phyloP scores from a whole-genome alignment of 2,797 vertebrate species.

The Sebastes nivosus region DNA sequence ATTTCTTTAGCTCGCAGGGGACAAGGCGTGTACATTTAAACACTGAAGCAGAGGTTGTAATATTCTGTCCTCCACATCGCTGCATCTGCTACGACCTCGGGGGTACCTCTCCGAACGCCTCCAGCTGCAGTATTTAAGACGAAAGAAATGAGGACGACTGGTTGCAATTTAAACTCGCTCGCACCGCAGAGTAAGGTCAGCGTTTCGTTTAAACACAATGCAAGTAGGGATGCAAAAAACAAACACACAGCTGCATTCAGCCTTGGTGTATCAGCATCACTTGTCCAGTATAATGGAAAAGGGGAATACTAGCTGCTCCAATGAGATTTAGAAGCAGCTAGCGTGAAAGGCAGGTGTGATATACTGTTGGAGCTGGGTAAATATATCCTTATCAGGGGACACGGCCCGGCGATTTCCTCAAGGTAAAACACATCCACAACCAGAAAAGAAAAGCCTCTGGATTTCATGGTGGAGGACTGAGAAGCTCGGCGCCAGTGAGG shows the following conservation, averaged over 20 bases:
- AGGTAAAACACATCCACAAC: conserved; percentile 55
- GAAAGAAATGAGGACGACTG: background rate
- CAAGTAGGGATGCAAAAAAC: background rate
- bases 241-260: background rate
- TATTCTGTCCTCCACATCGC: background rate
- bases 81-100: background rate
- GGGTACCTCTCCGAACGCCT: background rate
- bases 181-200: background rate
- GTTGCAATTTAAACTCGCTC: background rate
- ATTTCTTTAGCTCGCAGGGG: background rate
- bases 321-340: conserved; percentile 43
- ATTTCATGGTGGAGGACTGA: conserved; percentile 31
- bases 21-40: background rate
- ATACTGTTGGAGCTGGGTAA: conserved; percentile 40
- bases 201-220: background rate
- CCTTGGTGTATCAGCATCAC: conserved; percentile 17
- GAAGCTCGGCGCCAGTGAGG: conserved; percentile 6
- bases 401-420: conserved; percentile 43
- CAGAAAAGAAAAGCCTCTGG: background rate
- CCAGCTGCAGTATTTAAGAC: background rate
- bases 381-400: conserved; percentile 61
- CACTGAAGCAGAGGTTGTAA: background rate
- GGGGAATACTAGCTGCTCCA: conserved; percentile 30
- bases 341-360: conserved; percentile 56
- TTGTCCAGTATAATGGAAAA: conserved; percentile 33